Base-by-base conservation (phyloP, 2,113 vertebrate genomes). In the Chamaea fasciata region DNA sequence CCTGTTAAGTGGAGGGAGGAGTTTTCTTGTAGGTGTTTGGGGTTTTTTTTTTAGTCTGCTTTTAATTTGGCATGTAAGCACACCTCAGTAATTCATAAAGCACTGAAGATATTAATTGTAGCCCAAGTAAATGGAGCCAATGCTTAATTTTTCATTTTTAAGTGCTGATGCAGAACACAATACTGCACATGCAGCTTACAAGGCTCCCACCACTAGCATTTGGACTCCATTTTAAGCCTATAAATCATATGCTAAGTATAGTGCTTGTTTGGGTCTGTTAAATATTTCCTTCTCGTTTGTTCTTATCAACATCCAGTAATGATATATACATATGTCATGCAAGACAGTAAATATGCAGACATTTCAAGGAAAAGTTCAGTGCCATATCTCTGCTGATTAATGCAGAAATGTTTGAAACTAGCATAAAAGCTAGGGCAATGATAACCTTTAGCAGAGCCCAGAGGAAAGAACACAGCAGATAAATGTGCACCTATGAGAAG, bases 281-380 rank as follows among this genome's bases (percentile, higher is more conserved):
- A 95, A 93, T 93, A 94, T 95, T 96, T 95, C 69, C 89, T 84
- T 95, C 83, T 95, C 11, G 1, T 83, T 93, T 94, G 73, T 90
- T 96, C 92, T 94, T 96, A 96, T 96, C 94, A 96, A 95, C 83
- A 94, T 92, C 90, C 87, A 90, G 64, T 94, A 94, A 97, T 91
- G 89, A 94, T 92, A 95, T 89, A 96, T 60, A 89, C 87, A 81
- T 93, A 87, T 91, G 95, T 91, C 91, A 96, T 52, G 69, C 60
- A 84, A 60, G 87, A 86, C 75, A 90, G 55, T 93, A 90, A 95
- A 96, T 93, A 93, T 56, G 79, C 76, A 80, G 42, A 77, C 75
- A 63, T 92, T 88, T 75, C 71, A 83, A 81, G 71, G 79, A 78
- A 93, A 94, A 28, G 56, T 30, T 71, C 37, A 80, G 47, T 63